Conservation (phyloP, 2,113 vertebrate genomes). For the Aphelocoma coerulescens region DNA sequence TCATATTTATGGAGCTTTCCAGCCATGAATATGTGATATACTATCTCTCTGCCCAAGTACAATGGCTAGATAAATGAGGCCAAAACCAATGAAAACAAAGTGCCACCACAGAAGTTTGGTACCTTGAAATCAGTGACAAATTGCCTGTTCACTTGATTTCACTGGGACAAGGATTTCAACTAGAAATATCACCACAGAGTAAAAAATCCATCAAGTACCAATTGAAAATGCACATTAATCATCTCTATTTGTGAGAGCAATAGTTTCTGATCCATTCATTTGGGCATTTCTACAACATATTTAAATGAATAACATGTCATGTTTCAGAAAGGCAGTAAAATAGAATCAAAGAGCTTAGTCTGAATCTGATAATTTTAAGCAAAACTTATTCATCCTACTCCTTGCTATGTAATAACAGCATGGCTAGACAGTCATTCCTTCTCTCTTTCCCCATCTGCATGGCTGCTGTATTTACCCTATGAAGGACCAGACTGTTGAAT, state of each 20-base stretch:
- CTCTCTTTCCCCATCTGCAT: not conserved
- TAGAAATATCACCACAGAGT: not conserved
- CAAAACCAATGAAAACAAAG: not conserved
- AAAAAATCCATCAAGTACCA: not conserved
- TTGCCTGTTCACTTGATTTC: not conserved
- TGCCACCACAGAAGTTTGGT: not conserved
- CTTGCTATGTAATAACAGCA: not conserved
- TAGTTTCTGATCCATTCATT: not conserved
- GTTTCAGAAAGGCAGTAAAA: conserved; percentile 13
- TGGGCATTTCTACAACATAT: not conserved
- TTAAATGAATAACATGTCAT: not conserved
- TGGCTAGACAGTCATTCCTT: not conserved
- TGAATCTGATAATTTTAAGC: not conserved
- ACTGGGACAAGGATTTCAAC: not conserved
- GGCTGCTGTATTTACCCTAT: not conserved
- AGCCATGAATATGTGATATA: not conserved
- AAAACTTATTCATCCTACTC: not conserved
- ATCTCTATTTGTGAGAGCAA: not conserved
- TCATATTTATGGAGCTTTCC: not conserved
- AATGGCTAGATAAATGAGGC: not conserved
- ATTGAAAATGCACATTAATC: not conserved
- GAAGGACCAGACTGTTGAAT: not conserved
- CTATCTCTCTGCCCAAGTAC: not conserved
- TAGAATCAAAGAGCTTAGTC: not conserved
- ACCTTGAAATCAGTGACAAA: not conserved